Percentiles rank a stretch among this genome's conserved stretches.
phyloP scores from a whole-genome alignment of 2,888 invertebrate genomes.

The Acronicta leporina region DNA sequence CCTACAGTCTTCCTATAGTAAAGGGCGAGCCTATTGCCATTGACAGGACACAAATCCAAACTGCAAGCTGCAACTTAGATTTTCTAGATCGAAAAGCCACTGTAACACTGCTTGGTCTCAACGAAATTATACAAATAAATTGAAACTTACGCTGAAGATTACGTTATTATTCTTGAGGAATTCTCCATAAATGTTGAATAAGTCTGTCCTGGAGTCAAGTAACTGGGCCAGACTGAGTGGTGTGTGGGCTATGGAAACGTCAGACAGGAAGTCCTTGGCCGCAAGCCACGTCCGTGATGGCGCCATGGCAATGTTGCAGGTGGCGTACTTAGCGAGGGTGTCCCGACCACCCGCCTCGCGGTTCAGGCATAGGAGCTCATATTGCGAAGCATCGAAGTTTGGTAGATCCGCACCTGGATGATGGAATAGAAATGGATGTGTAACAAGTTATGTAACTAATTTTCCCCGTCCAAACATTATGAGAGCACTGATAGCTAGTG shows the following conservation, averaged over 20 bases:
- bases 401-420: slow-evolving; percentile 89
- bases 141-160: slow-evolving; percentile 81
- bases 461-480: too few relatives aligned
- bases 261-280: slow-evolving; percentile 82
- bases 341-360: slow-evolving; percentile 86
- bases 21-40: too few relatives aligned
- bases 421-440: slow-evolving; percentile 1
- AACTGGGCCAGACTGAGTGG: slow-evolving; percentile 89
- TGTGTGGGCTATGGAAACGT: slow-evolving; percentile 91
- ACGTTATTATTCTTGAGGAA: slow-evolving; percentile 86
- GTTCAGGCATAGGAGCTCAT: slow-evolving; percentile 90
- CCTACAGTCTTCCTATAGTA: too few relatives aligned
- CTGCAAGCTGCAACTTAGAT: too few relatives aligned
- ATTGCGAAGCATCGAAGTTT: slow-evolving; percentile 86
- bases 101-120: too few relatives aligned
- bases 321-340: slow-evolving; percentile 83
- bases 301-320: slow-evolving; percentile 90
- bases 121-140: slow-evolving; percentile 1
- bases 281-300: slow-evolving; percentile 89
- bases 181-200: slow-evolving; percentile 91
- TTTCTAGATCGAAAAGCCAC: too few relatives aligned
- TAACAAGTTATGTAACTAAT: too few relatives aligned
- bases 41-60: too few relatives aligned
- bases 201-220: slow-evolving; percentile 87
- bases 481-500: too few relatives aligned